Conservation (phyloP, 2,113 vertebrate species). For the Atlantisia rogersi region DNA sequence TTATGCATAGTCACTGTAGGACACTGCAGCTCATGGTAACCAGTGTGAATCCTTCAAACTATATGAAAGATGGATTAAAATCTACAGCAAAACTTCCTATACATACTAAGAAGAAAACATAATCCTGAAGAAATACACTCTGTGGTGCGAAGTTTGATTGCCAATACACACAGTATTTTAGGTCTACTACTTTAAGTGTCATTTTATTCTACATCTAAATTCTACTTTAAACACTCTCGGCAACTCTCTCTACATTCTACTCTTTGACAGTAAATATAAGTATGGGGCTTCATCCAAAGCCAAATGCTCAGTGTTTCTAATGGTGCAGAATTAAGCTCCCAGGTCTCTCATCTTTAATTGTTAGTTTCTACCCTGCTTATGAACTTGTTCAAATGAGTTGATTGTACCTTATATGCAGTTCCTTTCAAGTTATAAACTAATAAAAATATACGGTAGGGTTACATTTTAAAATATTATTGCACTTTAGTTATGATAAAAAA, state of each 20-base stretch:
- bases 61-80: neutral
- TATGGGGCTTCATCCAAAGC: neutral
- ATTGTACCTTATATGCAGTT: neutral
- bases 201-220: neutral
- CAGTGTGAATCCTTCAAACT: neutral
- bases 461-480: accelerated
- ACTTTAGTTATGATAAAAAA: neutral
- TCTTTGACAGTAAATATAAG: neutral
- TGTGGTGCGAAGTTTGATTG: neutral
- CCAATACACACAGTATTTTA: neutral
- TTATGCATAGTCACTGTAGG: neutral
- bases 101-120: neutral
- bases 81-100: neutral
- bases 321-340: neutral
- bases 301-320: neutral
- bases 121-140: neutral
- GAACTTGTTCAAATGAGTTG: neutral
- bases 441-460: neutral
- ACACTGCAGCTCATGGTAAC: neutral
- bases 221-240: neutral
- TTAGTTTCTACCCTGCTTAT: neutral
- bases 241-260: neutral
- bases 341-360: neutral
- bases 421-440: neutral
- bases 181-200: neutral